These are phyloP conservation scores for Ramazzottius varieornatus DNA, from an alignment of 2,888 invertebrate species.

Conservation along the genomic window DNA sequence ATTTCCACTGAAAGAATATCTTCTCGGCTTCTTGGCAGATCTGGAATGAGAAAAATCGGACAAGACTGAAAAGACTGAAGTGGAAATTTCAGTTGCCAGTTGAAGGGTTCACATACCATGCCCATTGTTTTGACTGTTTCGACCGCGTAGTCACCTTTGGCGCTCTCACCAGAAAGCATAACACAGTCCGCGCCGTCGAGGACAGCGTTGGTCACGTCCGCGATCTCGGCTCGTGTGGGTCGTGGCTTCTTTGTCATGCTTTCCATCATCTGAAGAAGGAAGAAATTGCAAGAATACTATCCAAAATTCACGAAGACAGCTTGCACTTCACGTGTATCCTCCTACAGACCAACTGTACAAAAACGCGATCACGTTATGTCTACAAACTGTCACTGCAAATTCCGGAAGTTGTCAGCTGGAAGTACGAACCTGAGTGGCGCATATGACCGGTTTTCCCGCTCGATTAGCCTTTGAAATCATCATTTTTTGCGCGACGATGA, in stretches of 20 bases:
- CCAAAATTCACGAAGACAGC: background rate
- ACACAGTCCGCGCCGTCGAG: constrained; percentile 16
- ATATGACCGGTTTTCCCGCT: constrained; percentile 28
- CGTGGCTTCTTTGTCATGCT: constrained; percentile 29
- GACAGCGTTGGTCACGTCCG: constrained; percentile 30
- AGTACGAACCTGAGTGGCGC: constrained; percentile 30
- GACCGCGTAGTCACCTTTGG: constrained; percentile 7
- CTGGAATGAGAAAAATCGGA: background rate
- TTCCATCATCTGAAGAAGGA: constrained; percentile 25
- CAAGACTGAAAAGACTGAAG: too few species aligned
- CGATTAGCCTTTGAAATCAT: constrained; percentile 28
- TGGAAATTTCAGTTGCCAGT: background rate
- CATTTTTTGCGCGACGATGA: constrained; percentile 27
- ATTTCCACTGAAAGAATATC: background rate
- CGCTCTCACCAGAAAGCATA: constrained; percentile 9
- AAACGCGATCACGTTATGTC: too few species aligned
- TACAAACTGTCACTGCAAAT: too few species aligned
- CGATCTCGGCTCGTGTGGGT: constrained; percentile 27
- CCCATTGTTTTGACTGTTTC: constrained; percentile 8
- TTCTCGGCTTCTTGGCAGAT: background rate
- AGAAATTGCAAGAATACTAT: background rate
- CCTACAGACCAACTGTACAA: too few species aligned
- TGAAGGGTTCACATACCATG: background rate
- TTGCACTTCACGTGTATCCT: too few species aligned
- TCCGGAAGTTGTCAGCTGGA: too few species aligned